Base-by-base conservation (phyloP, 2,797 vertebrate genomes). In the Rhodeus uyekii region DNA sequence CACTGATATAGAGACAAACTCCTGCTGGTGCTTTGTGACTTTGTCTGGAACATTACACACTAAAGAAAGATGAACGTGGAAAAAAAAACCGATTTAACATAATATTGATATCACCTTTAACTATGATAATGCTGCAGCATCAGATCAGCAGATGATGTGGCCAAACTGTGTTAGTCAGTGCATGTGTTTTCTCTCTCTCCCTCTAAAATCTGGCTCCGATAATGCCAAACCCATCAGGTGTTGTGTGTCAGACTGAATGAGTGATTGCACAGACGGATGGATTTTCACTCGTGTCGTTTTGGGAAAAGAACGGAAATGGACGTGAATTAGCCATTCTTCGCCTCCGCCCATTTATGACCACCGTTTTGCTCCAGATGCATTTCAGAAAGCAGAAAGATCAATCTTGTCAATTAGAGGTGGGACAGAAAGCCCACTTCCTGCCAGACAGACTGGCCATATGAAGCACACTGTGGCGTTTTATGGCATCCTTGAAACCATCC, bases 331-430 rank as follows among this genome's bases (percentile, higher is more conserved):
- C 78, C 34, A 74, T 86, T 65, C 81, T 86, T 84, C 55, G 61
- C 79, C 69, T 82, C 44, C 81, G 42, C 83, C 38, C 78, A 19
- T 67, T 84, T 86, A 65, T 38, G 85, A 85, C 87, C 85, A 84
- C 82, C 73, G 50, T 90, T 87, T 87, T 85, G 87, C 87, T 67
- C 82, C 87, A 86, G 60, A 44, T 81, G 78, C 89, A 87, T 94
- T 91, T 91, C 80, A 84, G 87, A 91, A 94, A 91, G 84, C 86
- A 87, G 87, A 88, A 90, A 38, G 90, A 95, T 95, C 95, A 93
- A 95, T 95, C 93, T 90, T 91, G 93, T 95, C 94, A 94, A 93
- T 95, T 95, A 94, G 88, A 89, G 87, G 84, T 77, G 79, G 39
- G 87, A 89, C 93, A 89, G 92, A 93, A 93, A 92, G 82, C 73